These are phyloP conservation scores for Engraulis encrasicolus DNA, from an alignment of 2,113 vertebrate species.

Conservation along the genomic window DNA sequence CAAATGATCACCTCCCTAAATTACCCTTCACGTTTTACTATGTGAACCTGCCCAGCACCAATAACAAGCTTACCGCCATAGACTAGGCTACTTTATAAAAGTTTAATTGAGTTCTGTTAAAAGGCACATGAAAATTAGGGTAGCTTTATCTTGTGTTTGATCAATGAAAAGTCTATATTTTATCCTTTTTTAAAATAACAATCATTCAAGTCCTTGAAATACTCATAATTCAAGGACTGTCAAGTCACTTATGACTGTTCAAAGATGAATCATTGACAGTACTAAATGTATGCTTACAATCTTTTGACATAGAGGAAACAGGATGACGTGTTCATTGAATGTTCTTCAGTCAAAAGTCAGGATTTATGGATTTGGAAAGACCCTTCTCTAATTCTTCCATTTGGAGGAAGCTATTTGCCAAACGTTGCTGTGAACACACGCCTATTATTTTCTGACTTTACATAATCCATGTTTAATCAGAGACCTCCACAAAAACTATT, in stretches of 20 bases:
- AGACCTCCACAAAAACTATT: neutral
- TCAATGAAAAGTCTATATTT: too few relatives aligned
- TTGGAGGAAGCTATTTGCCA: neutral
- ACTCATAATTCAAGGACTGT: too few relatives aligned
- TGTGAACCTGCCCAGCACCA: neutral
- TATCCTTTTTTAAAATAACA: too few relatives aligned
- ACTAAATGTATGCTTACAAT: neutral
- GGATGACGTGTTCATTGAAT: neutral
- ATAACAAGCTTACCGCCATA: too few relatives aligned
- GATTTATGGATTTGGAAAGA: neutral
- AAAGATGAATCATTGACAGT: neutral
- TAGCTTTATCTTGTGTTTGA: too few relatives aligned
- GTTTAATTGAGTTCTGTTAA: too few relatives aligned
- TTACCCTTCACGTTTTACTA: neutral
- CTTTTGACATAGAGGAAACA: neutral
- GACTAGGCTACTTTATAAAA: too few relatives aligned
- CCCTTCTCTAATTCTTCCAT: too few relatives aligned
- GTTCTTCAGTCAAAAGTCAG: neutral
- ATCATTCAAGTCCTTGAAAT: too few relatives aligned
- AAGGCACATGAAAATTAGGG: too few relatives aligned
- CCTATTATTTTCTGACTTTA: neutral
- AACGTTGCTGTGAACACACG: too few relatives aligned
- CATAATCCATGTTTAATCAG: neutral
- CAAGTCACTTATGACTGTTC: neutral
- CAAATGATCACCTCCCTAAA: conserved; percentile 32